phyloP scores from a whole-genome alignment of 2,888 invertebrate genomes.

The Drosophila setosimentum region DNA sequence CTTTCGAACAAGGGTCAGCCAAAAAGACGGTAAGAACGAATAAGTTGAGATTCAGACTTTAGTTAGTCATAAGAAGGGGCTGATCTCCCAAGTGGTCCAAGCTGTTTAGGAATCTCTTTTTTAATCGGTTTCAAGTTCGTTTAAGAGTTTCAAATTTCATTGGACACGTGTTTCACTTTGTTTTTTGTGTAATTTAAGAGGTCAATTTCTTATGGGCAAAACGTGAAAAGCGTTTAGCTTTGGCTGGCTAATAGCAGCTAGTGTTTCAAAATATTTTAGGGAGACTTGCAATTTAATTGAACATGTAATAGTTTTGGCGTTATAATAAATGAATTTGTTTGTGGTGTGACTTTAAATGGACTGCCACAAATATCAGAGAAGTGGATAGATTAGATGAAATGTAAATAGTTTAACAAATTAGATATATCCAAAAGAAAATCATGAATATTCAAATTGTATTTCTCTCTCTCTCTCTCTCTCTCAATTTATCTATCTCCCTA shows the following conservation, averaged over 20 bases:
- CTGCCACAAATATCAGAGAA: background rate
- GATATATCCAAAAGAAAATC: background rate
- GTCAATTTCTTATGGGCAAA: background rate
- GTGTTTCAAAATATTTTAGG: background rate
- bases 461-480: background rate
- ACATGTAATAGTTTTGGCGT: background rate
- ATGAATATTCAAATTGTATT: background rate
- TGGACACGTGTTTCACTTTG: background rate
- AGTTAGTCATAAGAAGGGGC: background rate
- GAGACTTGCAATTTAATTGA: background rate
- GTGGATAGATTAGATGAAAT: background rate
- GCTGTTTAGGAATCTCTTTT: background rate
- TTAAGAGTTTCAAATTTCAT: too few relatives aligned
- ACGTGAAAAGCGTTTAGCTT: background rate
- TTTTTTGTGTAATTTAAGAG: background rate
- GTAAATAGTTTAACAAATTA: background rate
- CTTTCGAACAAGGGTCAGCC: background rate
- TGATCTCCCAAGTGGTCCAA: background rate
- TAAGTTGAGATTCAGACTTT: background rate
- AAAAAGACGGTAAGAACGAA: background rate
- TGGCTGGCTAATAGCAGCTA: background rate
- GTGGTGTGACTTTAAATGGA: background rate
- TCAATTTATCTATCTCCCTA: conserved; percentile 8
- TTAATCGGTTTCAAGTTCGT: background rate
- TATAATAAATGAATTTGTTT: background rate